Percentiles rank a stretch among this genome's conserved stretches.
phyloP scores from a whole-genome alignment of 2,888 invertebrate genomes.

The Orchesella flavescens region DNA sequence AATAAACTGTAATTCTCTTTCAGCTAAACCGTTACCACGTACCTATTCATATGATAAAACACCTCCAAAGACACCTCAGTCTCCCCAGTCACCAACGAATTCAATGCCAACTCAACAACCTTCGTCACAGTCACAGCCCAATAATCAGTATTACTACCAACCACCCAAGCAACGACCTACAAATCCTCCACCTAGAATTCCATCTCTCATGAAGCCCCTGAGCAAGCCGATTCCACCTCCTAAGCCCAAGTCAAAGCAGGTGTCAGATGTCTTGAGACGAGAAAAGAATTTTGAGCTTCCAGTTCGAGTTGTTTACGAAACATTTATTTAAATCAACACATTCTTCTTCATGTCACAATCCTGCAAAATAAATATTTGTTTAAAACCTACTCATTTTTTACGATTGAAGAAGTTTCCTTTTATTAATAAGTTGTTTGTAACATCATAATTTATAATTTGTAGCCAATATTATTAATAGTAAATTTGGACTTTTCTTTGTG shows the following conservation, averaged over 20 bases:
- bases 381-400: not conserved
- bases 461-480: too few species aligned
- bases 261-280: slow-evolving; percentile 38
- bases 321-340: slow-evolving; percentile 58
- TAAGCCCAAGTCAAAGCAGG: slow-evolving; percentile 42
- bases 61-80: slow-evolving; percentile 47
- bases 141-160: slow-evolving; percentile 16
- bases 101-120: slow-evolving; percentile 18
- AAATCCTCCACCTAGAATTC: slow-evolving; percentile 56
- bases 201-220: slow-evolving; percentile 49
- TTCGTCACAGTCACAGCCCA: not conserved
- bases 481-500: too few species aligned
- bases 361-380: not conserved
- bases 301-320: slow-evolving; percentile 68
- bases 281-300: slow-evolving; percentile 66
- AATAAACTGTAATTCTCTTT: slow-evolving; percentile 8
- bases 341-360: slow-evolving; percentile 6
- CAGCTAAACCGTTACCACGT: slow-evolving; percentile 58
- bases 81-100: slow-evolving; percentile 32
- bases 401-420: too few species aligned
- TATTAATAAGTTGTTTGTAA: too few species aligned
- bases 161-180: slow-evolving; percentile 49
- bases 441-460: too few species aligned
- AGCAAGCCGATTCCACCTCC: slow-evolving; percentile 56
- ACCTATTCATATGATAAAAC: slow-evolving; percentile 31